Base-by-base conservation (phyloP, 2,113 vertebrate genomes). In the Bubo scandiacus region DNA sequence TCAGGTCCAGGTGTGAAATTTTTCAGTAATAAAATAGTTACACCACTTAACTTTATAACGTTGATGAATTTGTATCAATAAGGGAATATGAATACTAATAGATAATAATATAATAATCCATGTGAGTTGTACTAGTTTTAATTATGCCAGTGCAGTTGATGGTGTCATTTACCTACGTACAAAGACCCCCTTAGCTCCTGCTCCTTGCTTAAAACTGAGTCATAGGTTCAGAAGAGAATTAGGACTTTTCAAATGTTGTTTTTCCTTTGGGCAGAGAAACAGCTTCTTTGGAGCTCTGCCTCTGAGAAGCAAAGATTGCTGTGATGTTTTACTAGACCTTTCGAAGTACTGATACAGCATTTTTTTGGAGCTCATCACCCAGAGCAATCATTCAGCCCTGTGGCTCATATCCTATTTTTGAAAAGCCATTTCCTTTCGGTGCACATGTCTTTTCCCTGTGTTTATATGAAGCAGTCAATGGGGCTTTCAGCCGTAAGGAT, bases 401-500 rank as follows among this genome's bases (percentile, higher is more conserved):
- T 34, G 67, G 86, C n/a, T 61, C 52, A 66, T 95, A 71, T 61
- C 80, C 80, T 81, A 38, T 52, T 94, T 97, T 84, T 62, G 38
- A 86, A 93, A 95, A 97, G 40, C 74, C 86, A 61, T 90, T 96
- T 97, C 78, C 72, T 96, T 80, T 90, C 1, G 1, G 30, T 73
- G 29, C 72, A 54, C 12, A 7, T 52, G 9, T 75, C 81, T 90
- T 75, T 63, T 36, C 85, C 66, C 62, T 63, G 52, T 92, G 66
- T 92, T 95, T 87, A 62, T 87, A 8, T 55, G 82, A 89, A 88
- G 55, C 71, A 89, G 78, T 83, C 91, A 71, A 58, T 67, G 77
- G 52, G 45, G 51, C 82, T 96, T 96, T 95, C 82, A 90, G 66
- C 89, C 3, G 0, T 68, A 27, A 95, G 92, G 70, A 81, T 95